Conservation (phyloP, 2,797 vertebrate species). For the Pagetopsis macropterus region DNA sequence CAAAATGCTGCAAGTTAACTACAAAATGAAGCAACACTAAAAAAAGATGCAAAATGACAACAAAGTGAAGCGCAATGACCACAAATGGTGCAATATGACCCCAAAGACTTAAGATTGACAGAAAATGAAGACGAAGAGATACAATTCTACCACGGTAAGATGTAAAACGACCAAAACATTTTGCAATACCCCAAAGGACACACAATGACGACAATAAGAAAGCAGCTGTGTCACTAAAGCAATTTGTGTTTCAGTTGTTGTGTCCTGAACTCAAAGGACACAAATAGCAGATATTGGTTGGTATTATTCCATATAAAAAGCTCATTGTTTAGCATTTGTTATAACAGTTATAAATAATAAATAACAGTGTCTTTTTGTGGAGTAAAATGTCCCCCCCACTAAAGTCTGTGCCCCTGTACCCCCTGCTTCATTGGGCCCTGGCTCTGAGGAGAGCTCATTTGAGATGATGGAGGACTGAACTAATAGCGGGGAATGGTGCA, state of each 20-base stretch:
- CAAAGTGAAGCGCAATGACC: not conserved
- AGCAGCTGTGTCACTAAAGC: not conserved
- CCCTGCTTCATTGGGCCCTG: not conserved
- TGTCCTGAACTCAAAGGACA: too few species aligned
- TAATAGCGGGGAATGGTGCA: constrained; percentile 34
- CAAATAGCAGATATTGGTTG: not conserved
- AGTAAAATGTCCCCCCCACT: not conserved
- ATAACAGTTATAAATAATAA: too few species aligned
- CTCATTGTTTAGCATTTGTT: too few species aligned
- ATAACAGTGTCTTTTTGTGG: too few species aligned
- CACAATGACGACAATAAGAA: not conserved
- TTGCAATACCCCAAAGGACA: too few species aligned
- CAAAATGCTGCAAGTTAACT: not conserved
- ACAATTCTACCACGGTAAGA: too few species aligned
- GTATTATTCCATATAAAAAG: not conserved
- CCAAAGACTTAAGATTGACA: not conserved
- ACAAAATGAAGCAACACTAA: not conserved
- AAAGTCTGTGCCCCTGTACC: not conserved
- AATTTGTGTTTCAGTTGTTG: not conserved
- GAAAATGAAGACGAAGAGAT: too few species aligned
- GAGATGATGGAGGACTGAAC: constrained; percentile 43
- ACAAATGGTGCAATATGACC: not conserved
- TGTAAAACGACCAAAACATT: too few species aligned
- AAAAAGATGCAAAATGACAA: not conserved
- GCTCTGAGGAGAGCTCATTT: constrained; percentile 19